Evolutionary conservation across 2,797 vertebrate species (phyloP), one percentile per base, ranked within the genome.

Genomic region (Picus viridis): DNA sequence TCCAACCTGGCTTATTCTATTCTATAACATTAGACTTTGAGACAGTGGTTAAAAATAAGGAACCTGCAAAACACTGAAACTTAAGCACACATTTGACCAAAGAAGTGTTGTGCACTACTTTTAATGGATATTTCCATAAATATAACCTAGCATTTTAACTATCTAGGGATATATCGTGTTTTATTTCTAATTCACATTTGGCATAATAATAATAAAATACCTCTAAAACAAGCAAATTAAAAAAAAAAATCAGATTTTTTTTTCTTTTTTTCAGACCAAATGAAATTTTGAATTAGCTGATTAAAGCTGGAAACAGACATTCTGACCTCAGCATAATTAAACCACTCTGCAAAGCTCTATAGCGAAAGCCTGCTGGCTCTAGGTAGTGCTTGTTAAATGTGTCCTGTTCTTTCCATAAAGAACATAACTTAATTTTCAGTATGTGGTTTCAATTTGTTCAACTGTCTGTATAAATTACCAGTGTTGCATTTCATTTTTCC

Each of bases 381-480:
- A 88, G 82, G 82, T 94, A 88, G 68, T 73, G 76, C 87, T 91
- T 91, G 84, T 93, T 96, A 94, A 96, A 95, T 3, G 18, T 92
- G 88, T 61, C 90, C 90, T 96, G 95, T 93, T 96, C 85, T 95
- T 96, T 96, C 96, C 94, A 96, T 95, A 95, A 94, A 95, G 23
- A 86, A 51, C 63, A 43, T 92, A 94, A 94, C 83, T 92, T 89
- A 93, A 93, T 95, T 95, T 93, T 95, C 61, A 12, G 87, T 94
- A 83, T 88, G 88, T 93, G 95, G 95, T 94, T 96, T 96, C 95
- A 96, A 95, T 96, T 96, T 96, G 94, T 92, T 82, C 87, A 89
- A 91, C 81, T 92, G 77, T 93, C 94, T 94, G 82, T 94, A 92
- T 95, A 92, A 96, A 96, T 96, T 93, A 91, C 78, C 73, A 73